Evolutionary conservation across 2,797 vertebrate species (phyloP), one percentile per base, ranked within the genome.

Genomic region (Syndactyla subalaris): DNA sequence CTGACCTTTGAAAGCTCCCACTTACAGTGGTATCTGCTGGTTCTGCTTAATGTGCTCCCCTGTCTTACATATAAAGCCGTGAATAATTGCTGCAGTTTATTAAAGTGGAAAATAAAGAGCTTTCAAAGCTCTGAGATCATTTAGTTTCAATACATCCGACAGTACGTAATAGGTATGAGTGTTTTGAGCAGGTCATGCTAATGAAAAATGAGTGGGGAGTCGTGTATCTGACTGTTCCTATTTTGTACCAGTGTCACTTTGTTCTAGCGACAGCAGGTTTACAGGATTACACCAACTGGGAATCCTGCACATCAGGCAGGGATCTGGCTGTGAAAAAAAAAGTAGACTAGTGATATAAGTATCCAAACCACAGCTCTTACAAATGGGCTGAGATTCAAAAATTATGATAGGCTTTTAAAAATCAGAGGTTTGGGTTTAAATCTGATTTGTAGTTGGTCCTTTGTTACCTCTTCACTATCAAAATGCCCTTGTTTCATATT

Each of bases 21-120:
- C 78, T 84, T 72, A 81, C 18, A 59, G 38, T 43, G 2, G 6
- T 70, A 70, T 82, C 57, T 95, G 91, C 73, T 92, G 62, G 26
- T 89, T 94, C 67, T 92, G 92, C 92, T 91, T 85, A 77, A 90
- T 93, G 87, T 89, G 63, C 46, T 95, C 88, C 90, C 80, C 29
- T 34, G 21, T 66, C 63, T 86, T 87, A 77, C 71, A 80, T 51
- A 72, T 38, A 72, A 95, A 93, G 82, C 80, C n/a, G 68, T 72
- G 85, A 93, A 91, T 94, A 96, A 95, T 93, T 91, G 85, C 74
- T 74, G 54, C 14, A 10, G 77, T 85, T 95, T 93, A 95, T 92
- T 94, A 77, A 92, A 92, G 71, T 36, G 52, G 77, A 85, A 92
- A 88, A 85, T 45, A 68, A 58, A 86, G 91, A 81, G 57, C 58